Percentiles rank a stretch among this genome's conserved stretches.
Evolutionary conservation across 2,797 vertebrate genomes (phyloP).

Genomic region (Acrocephalus scirpaceus): DNA sequence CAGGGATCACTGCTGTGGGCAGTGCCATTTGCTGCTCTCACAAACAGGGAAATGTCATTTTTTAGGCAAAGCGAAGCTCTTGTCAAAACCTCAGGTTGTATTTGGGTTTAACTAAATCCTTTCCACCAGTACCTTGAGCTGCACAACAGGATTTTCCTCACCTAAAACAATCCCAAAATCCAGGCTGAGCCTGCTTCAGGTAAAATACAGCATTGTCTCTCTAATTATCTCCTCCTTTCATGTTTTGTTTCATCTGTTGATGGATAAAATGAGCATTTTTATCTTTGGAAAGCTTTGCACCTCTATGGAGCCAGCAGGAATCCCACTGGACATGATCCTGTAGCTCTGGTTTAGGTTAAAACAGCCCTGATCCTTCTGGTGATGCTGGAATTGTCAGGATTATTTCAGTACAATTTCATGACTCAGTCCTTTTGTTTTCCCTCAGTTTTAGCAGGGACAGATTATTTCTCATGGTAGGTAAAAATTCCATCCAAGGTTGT

Average conservation of each 20-base stretch:
- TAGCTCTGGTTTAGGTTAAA: neutral
- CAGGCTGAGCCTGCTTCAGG: neutral
- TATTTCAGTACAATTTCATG: neutral
- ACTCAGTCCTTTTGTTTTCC: neutral
- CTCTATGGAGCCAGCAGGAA: neutral
- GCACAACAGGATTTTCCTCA: neutral
- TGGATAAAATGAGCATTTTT: neutral
- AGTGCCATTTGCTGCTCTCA: neutral
- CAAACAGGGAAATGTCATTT: rapidly evolving
- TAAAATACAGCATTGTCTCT: rapidly evolving
- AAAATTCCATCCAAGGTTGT: neutral
- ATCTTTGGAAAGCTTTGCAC: neutral
- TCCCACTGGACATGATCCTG: neutral
- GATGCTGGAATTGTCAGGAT: neutral
- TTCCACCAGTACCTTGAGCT: neutral
- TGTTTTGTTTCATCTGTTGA: neutral
- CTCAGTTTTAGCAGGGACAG: neutral
- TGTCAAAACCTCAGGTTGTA: rapidly evolving
- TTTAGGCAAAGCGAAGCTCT: neutral
- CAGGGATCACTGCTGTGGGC: too few species aligned
- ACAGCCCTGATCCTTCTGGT: neutral
- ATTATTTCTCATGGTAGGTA: neutral
- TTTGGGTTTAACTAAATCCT: neutral
- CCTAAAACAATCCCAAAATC: too few species aligned
- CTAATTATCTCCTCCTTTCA: neutral